phyloP scores from a whole-genome alignment of 2,113 vertebrate genomes.

The Nipponia nippon region DNA sequence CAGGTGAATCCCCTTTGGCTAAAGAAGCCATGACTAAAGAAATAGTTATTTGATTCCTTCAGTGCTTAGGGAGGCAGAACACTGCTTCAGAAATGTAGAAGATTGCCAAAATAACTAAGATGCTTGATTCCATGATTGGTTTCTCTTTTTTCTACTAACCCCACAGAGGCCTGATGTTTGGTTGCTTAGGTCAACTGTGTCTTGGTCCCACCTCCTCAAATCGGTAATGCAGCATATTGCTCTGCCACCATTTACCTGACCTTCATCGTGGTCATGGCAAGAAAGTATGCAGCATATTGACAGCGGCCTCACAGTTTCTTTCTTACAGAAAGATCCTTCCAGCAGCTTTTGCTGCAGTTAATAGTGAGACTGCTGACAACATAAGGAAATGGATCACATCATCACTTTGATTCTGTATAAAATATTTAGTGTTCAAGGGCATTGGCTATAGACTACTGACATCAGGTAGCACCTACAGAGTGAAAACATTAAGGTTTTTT shows the following conservation, averaged over 20 bases:
- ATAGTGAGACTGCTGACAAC: background rate
- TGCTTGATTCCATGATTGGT: background rate
- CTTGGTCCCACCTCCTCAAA: background rate
- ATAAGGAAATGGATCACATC: background rate
- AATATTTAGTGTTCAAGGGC: background rate
- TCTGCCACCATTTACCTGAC: background rate
- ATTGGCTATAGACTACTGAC: background rate
- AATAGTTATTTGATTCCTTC: background rate
- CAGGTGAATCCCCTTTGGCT: background rate
- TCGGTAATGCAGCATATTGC: background rate
- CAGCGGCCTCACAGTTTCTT: background rate
- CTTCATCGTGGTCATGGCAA: background rate
- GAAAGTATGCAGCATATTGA: background rate
- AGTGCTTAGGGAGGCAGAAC: background rate
- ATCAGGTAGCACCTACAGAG: background rate
- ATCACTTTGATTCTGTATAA: background rate
- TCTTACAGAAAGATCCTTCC: background rate
- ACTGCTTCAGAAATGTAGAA: background rate
- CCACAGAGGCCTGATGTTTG: background rate
- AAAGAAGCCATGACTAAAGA: background rate
- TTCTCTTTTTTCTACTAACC: background rate
- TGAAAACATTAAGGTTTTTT: background rate
- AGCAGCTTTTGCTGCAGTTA: background rate
- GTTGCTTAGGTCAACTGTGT: background rate
- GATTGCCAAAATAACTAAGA: background rate